Evolutionary conservation across 2,797 vertebrate species (phyloP).

Genomic region (Tragopan temminckii): DNA sequence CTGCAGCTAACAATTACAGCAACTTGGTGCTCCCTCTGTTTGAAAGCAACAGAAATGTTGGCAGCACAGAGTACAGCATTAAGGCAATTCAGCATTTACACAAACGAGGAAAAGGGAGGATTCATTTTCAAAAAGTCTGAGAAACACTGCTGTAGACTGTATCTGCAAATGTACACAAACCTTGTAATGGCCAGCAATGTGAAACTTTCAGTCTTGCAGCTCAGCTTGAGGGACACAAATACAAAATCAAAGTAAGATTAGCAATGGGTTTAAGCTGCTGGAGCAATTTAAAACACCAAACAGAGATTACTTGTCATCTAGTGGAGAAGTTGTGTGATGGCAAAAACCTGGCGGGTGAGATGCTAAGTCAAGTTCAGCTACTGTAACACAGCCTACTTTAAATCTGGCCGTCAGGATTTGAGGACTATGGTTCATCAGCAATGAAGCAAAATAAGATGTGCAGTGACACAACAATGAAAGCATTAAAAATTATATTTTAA

Average conservation of each 20-base stretch:
- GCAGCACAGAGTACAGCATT: background rate
- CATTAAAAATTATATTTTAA: background rate
- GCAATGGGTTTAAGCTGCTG: background rate
- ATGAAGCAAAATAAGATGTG: background rate
- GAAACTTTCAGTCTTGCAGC: background rate
- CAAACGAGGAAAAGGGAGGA: background rate
- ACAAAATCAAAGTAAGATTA: background rate
- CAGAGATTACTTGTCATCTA: background rate
- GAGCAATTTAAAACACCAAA: background rate
- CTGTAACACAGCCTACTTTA: background rate
- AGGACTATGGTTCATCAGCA: background rate
- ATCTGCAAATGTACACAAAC: background rate
- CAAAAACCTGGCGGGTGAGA: background rate
- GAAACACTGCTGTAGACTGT: background rate
- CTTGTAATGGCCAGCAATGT: fast-evolving
- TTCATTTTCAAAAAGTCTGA: background rate
- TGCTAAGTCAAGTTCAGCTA: background rate
- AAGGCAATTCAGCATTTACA: slow-evolving; percentile 6
- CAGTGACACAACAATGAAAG: background rate
- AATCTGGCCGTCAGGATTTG: background rate
- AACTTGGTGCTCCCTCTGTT: background rate
- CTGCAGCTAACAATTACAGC: background rate
- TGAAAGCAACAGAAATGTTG: background rate
- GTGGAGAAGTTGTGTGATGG: background rate
- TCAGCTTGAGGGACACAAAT: background rate